Base-by-base conservation (phyloP, 2,888 invertebrate species). In the Balanococcus diminutus region DNA sequence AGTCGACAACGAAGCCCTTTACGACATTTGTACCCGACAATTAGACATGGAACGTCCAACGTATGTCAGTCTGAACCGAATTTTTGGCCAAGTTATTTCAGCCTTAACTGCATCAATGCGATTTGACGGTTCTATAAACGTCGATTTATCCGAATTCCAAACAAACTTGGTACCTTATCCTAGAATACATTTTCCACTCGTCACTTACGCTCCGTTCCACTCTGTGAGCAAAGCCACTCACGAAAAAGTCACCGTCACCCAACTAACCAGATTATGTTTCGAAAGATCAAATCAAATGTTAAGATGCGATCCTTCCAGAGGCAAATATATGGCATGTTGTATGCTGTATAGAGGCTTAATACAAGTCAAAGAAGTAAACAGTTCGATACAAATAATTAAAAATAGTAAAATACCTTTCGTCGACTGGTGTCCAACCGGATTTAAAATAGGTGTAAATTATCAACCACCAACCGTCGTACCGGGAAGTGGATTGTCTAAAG, bases 1-100 rank as follows among this genome's bases (percentile, higher is more conserved):
- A 14, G 84, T 84, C 75, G 84, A 84, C n/a, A 84, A 84, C 79
- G 84, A 84, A 75, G 84, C 84, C n/a, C 75, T 84, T 1, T 84
- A 84, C 75, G 84, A 84, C n/a, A 84, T 84, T 46, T 84, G 84
- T 25, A 84, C 84, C 28, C 84, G 84, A 1, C 84, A 84, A 31
- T 46, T 84, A 14, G 84, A 84, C 51, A 84, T 84, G 84, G 84
- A 84, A 39, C 84, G 84, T n/a, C 84, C 84, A n/a, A 84, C 84
- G 1, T 84, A 84, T 19, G 75, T 84, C 25, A 84, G 84, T 31
- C 36, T 84, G 51, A 84, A 84, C 46, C 42, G 84, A 72, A 84
- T 84, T 11, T 84, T 84, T 42, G 84, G 84, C 31, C 84, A 84
- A 46, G 84, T 84, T 22, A 84, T 84, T 31, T 84, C 84, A 22